phyloP scores from a whole-genome alignment of 2,113 vertebrate species.

The Odocoileus hemionus region DNA sequence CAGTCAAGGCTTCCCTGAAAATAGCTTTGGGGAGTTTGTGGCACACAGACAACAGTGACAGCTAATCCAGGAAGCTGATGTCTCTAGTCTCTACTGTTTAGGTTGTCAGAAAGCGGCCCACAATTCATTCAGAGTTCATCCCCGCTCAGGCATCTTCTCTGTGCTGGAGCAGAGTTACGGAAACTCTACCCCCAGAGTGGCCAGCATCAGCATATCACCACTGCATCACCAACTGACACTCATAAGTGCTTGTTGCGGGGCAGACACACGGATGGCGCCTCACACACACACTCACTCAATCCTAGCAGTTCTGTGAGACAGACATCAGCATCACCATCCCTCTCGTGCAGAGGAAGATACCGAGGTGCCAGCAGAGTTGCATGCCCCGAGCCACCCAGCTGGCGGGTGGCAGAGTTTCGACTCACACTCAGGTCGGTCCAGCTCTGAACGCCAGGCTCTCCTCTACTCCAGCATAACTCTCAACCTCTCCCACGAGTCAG shows the following conservation, averaged over 20 bases:
- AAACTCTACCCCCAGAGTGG: too few species aligned
- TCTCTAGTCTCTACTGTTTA: not conserved
- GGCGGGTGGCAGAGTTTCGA: not conserved
- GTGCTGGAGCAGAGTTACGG: not conserved
- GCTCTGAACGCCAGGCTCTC: not conserved
- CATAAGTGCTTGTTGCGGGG: rapidly evolving
- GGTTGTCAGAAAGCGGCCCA: not conserved
- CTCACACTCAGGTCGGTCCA: not conserved
- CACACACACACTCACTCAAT: not conserved
- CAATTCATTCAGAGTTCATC: too few species aligned
- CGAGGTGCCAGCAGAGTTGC: not conserved
- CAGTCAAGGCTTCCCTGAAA: not conserved
- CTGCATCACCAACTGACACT: not conserved
- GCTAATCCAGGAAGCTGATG: not conserved
- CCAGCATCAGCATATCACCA: not conserved
- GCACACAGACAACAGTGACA: not conserved
- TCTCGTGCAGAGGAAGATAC: rapidly evolving
- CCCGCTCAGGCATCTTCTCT: not conserved
- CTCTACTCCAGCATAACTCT: not conserved
- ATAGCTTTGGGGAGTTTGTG: not conserved
- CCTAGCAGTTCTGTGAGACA: not conserved
- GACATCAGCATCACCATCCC: not conserved
- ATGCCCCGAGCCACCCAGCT: not conserved
- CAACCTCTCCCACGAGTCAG: not conserved
- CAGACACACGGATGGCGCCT: not conserved